phyloP scores from a whole-genome alignment of 1,140 invertebrate species.

The Apis laboriosa region DNA sequence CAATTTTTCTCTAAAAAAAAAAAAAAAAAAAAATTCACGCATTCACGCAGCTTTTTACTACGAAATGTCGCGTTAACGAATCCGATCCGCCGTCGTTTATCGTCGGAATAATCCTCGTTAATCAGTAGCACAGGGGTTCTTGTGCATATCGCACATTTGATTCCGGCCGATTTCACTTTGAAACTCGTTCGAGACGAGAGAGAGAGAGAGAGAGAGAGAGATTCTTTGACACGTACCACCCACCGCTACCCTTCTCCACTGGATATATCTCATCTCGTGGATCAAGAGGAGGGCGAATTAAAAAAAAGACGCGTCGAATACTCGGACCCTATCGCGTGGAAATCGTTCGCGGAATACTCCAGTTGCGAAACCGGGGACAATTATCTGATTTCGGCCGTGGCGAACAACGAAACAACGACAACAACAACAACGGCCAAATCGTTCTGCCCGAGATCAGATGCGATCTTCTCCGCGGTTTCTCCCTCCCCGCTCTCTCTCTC shows the following conservation, averaged over 20 bases:
- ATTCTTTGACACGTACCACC: constrained; percentile 20
- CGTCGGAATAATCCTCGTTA: background rate
- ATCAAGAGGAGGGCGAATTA: background rate
- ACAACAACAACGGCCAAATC: constrained; percentile 50
- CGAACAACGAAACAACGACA: constrained; percentile 34
- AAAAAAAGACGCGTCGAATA: constrained; percentile 25
- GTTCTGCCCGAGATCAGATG: constrained; percentile 63
- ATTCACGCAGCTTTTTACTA: no score
- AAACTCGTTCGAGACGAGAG: background rate
- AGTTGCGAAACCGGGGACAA: constrained; percentile 43
- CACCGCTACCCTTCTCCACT: background rate
- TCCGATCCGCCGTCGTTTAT: background rate
- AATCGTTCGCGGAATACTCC: constrained; percentile 47
- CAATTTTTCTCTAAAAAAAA: no score
- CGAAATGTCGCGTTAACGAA: background rate
- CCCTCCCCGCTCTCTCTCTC: background rate
- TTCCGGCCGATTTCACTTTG: background rate
- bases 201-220: no score
- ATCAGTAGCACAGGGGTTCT: background rate
- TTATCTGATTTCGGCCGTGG: constrained; percentile 46
- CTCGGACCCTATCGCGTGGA: constrained; percentile 22
- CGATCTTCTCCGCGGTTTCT: constrained; percentile 39
- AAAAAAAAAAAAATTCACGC: no score
- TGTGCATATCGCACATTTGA: background rate
- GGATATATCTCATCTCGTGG: background rate